Evolutionary conservation across 1,140 invertebrate species (phyloP).

Genomic region (Cecropterus lyciades): DNA sequence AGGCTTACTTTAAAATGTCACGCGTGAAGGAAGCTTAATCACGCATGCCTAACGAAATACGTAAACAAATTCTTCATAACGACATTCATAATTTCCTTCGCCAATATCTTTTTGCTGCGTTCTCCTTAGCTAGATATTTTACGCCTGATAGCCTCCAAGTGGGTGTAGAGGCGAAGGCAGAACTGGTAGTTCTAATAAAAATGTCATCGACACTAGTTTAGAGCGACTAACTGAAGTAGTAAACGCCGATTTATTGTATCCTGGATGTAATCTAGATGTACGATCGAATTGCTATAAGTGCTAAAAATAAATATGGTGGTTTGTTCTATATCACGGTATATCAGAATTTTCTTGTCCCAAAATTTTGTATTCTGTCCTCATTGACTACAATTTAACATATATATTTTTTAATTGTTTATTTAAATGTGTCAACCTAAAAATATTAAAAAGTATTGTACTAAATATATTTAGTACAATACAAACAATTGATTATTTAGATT

Average conservation of each 20-base stretch:
- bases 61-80: slow-evolving; percentile 23
- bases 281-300: neutral
- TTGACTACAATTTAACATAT: too few species aligned
- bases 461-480: too few species aligned
- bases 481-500: too few species aligned
- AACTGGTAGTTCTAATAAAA: slow-evolving; percentile 30
- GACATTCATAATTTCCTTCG: slow-evolving; percentile 16
- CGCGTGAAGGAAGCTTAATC: slow-evolving; percentile 41
- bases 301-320: slow-evolving; percentile 1
- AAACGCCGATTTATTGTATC: slow-evolving; percentile 20
- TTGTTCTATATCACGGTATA: too few species aligned
- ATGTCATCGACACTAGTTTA: slow-evolving; percentile 28
- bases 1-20: neutral
- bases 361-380: too few species aligned
- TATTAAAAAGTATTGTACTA: too few species aligned
- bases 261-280: slow-evolving; percentile 15
- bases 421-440: too few species aligned
- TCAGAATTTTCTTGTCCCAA: too few species aligned
- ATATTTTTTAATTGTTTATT: too few species aligned
- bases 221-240: slow-evolving; percentile 22
- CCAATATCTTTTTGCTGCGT: slow-evolving; percentile 22
- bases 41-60: slow-evolving; percentile 41
- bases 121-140: slow-evolving; percentile 22
- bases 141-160: slow-evolving; percentile 13
- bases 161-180: slow-evolving; percentile 26